Base-by-base conservation (phyloP, 2,797 vertebrate species). In the Macroramphosus scolopax region DNA sequence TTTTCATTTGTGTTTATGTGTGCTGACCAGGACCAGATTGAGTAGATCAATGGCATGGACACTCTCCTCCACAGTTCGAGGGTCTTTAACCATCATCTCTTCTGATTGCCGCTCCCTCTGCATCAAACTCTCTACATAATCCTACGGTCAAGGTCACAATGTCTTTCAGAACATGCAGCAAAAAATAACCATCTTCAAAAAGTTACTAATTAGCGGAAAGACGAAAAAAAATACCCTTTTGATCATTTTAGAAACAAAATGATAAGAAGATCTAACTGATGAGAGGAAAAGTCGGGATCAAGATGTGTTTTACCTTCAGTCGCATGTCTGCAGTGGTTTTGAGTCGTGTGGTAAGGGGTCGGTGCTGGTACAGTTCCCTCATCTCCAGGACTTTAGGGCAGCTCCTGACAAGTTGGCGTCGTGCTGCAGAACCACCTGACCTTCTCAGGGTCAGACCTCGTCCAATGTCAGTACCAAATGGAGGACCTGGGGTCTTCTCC, bases 261-360 rank as follows among this genome's bases (percentile, higher is more conserved):
- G n/a, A n/a, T n/a, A n/a, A n/a, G n/a, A n/a, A n/a, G n/a, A n/a
- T n/a, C n/a, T n/a, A n/a, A n/a, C n/a, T n/a, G n/a, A n/a, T n/a
- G n/a, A n/a, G n/a, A n/a, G n/a, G n/a, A n/a, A n/a, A n/a, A n/a
- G n/a, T n/a, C n/a, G n/a, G n/a, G n/a, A n/a, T n/a, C n/a, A n/a
- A n/a, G n/a, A n/a, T n/a, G n/a, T n/a, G n/a, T 6, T 22, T 37
- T 79, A 94, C 93, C 93, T 92, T 93, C 24, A 98, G 86, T 20
- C 90, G 85, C 41, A 79, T 34, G 45, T 94, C 89, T n/a, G 97
- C 70, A 15, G 66, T 81, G 5, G 85, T 64, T 54, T 78, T 90
- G 26, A 90, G 53, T 1, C 63, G 55, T 0, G 55, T 52, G 36
- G 59, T 68, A 51, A 95, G 69, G 5, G 90, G 82, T 29, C 82